Percentiles rank a stretch among this genome's conserved stretches.
phyloP scores from a whole-genome alignment of 2,888 invertebrate genomes.

The Troglohyphantes excavatus region DNA sequence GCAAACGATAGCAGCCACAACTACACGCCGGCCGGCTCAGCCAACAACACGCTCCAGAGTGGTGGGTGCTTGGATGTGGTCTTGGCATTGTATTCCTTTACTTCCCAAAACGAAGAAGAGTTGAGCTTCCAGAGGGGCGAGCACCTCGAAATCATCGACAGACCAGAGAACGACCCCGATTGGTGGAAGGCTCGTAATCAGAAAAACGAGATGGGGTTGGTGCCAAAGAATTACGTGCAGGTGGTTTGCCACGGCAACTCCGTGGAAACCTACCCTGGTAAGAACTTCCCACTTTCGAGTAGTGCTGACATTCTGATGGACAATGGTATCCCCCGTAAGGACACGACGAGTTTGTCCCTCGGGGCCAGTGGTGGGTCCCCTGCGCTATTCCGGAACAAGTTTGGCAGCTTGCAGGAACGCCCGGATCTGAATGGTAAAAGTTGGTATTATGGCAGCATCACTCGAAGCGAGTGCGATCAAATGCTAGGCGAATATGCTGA shows the following conservation, averaged over 20 bases:
- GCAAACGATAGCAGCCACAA: slow-evolving; percentile 76
- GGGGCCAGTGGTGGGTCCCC: slow-evolving; percentile 77
- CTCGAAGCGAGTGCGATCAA: slow-evolving; percentile 97
- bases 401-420: slow-evolving; percentile 67
- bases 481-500: slow-evolving; percentile 96
- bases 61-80: slow-evolving; percentile 90
- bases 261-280: slow-evolving; percentile 69
- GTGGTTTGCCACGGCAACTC: slow-evolving; percentile 82
- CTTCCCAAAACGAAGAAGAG: slow-evolving; percentile 96
- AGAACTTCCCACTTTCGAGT: slow-evolving; percentile 75
- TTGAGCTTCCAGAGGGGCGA: slow-evolving; percentile 98
- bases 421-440: slow-evolving; percentile 87
- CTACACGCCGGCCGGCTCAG: slow-evolving; percentile 74
- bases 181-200: slow-evolving; percentile 98
- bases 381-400: slow-evolving; percentile 67
- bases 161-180: slow-evolving; percentile 95
- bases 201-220: slow-evolving; percentile 95
- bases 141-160: slow-evolving; percentile 96
- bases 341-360: slow-evolving; percentile 66
- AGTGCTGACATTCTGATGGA: slow-evolving; percentile 76
- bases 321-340: slow-evolving; percentile 62
- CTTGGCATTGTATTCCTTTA: slow-evolving; percentile 90
- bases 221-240: slow-evolving; percentile 97
- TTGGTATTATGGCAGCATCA: slow-evolving; percentile 99
- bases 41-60: slow-evolving; percentile 74